Evolutionary conservation across 1,140 invertebrate species (phyloP).

Genomic region (Euura lappo): DNA sequence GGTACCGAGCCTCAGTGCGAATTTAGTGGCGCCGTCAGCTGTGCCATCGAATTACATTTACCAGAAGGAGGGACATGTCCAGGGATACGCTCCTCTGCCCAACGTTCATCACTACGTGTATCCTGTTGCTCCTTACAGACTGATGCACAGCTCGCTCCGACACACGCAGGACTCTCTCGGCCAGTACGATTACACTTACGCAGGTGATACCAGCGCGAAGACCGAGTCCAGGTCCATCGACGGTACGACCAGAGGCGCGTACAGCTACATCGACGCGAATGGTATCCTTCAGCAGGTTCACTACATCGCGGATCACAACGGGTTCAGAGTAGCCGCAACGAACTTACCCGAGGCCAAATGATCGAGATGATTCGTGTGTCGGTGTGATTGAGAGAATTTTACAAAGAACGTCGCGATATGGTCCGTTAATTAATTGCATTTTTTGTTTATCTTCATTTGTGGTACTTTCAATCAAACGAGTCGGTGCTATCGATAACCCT

Average conservation of each 20-base stretch:
- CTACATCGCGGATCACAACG: constrained; percentile 72
- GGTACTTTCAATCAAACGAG: too few relatives aligned
- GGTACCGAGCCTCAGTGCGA: not conserved
- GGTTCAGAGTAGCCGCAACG: constrained; percentile 70
- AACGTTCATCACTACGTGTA: constrained; percentile 34
- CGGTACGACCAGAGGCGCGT: constrained; percentile 71
- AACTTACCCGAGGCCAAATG: constrained; percentile 65
- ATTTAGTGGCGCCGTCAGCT: not conserved
- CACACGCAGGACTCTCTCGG: constrained; percentile 71
- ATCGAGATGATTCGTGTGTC: not conserved
- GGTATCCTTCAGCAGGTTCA: constrained; percentile 70
- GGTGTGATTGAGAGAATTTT: too few relatives aligned
- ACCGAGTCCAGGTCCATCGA: constrained; percentile 69
- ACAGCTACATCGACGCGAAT: constrained; percentile 74
- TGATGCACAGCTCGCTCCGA: constrained; percentile 54
- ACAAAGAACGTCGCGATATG: too few relatives aligned
- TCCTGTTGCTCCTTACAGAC: constrained; percentile 42
- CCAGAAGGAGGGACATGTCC: not conserved
- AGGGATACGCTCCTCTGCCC: not conserved
- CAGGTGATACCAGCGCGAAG: constrained; percentile 70
- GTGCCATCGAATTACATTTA: not conserved
- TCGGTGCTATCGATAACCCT: too few relatives aligned
- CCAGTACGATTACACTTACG: constrained; percentile 71
- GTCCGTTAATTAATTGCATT: too few relatives aligned
- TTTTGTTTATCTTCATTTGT: too few relatives aligned